Evolutionary conservation across 2,888 invertebrate species (phyloP), one percentile per base, ranked within the genome.

Genomic region (Flexamia atlantica): DNA sequence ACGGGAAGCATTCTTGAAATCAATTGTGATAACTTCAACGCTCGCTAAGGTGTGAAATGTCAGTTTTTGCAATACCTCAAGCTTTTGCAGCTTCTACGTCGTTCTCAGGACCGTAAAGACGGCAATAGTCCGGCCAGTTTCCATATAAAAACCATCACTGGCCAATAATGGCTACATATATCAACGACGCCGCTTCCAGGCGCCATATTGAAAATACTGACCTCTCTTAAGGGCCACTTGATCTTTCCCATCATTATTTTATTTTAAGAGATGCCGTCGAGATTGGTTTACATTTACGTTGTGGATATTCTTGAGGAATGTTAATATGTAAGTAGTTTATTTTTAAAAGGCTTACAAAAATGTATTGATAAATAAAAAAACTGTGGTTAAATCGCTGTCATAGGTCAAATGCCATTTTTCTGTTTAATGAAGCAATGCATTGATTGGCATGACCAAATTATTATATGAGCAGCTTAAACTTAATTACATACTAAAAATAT

Each of bases 131-230:
- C 64, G 64, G 64, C 64, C 64, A 28, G 64, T 64, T 64, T 64
- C 64, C 64, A 64, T 64, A 64, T 64, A 64, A 64, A 64, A 64
- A 28, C 64, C 64, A 64, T 64, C 64, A 14, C 25, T 14, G 64
- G 64, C 64, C 64, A 64, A 64, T 64, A 64, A 64, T 30, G 64
- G 64, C 64, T 30, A 64, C 30, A 57, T 64, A 64, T 64, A 64
- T 64, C 64, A 64, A 28, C 64, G 64, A 30, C 17, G 64, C 28
- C 64, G 28, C 64, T 25, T 28, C 28, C 64, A 28, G 64, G 64
- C 64, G 64, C 28, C 64, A 64, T 64, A 64, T 64, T 64, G 64
- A 64, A 64, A 64, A 28, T 64, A 64, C 64, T 64, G 12, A 64
- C 64, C 64, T 30, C 28, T 25, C 23, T 25, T n/a, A 64, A 64